These are phyloP conservation scores for Lordiphosa clarofinis DNA, from an alignment of 1,140 invertebrate species.

Conservation along the genomic window DNA sequence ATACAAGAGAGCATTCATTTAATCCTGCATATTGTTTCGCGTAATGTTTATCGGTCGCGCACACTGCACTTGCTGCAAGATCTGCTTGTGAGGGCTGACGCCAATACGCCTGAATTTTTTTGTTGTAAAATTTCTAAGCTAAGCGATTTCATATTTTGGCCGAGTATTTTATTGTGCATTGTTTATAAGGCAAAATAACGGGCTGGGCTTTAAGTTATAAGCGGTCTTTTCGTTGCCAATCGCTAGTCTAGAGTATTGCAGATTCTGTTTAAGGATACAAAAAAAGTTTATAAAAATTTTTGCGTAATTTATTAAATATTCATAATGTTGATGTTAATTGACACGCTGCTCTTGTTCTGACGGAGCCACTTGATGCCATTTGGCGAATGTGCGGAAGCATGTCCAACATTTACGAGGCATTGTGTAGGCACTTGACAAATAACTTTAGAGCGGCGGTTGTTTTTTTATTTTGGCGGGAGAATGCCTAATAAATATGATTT, in stretches of 20 bases:
- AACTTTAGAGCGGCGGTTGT: conserved; percentile 19
- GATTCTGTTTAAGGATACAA: conserved; percentile 18
- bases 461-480: conserved; percentile 10
- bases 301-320: conserved; percentile 71
- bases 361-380: neutral
- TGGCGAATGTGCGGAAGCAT: conserved; percentile 70
- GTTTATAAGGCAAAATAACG: too few relatives aligned
- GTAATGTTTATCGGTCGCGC: too few relatives aligned
- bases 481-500: conserved; percentile 14
- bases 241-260: conserved; percentile 17
- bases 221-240: too few relatives aligned
- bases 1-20: too few relatives aligned
- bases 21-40: too few relatives aligned
- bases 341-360: neutral
- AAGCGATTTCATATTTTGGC: too few relatives aligned
- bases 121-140: too few relatives aligned
- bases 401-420: conserved; percentile 65
- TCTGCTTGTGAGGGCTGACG: too few relatives aligned
- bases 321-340: conserved; percentile 42
- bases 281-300: conserved; percentile 40
- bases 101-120: too few relatives aligned
- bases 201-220: too few relatives aligned
- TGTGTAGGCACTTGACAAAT: conserved; percentile 59
- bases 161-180: too few relatives aligned
- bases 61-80: too few relatives aligned